Evolutionary conservation across 2,113 vertebrate species (phyloP).

Genomic region (Nothoprocta pentlandii): DNA sequence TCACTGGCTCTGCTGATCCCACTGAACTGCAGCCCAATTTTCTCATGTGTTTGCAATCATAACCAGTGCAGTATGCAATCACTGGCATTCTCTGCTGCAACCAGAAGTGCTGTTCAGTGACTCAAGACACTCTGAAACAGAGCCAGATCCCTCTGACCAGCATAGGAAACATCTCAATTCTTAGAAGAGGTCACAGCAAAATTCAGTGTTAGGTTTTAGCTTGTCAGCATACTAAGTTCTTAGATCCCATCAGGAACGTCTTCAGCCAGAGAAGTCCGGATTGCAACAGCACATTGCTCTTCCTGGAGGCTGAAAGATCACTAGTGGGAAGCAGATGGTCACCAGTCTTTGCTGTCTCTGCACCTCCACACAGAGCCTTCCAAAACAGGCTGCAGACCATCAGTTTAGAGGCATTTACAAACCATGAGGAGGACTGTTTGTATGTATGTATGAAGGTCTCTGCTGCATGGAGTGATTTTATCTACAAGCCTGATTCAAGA

Average conservation of each 20-base stretch:
- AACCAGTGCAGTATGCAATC: background rate
- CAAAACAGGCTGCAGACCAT: background rate
- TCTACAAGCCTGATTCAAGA: background rate
- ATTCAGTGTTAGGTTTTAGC: background rate
- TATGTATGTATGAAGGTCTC: background rate
- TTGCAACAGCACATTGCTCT: background rate
- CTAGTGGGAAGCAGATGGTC: background rate
- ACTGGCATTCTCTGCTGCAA: background rate
- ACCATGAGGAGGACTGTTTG: background rate
- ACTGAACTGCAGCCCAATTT: background rate
- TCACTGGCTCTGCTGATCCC: background rate
- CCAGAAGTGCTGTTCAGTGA: background rate
- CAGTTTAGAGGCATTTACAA: background rate
- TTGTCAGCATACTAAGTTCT: background rate
- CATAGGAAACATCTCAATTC: background rate
- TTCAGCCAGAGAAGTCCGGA: background rate
- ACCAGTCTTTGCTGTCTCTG: fast-evolving
- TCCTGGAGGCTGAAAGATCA: background rate
- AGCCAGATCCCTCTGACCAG: background rate
- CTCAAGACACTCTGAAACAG: background rate
- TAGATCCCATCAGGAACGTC: background rate
- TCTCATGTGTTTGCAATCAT: background rate
- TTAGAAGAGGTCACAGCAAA: background rate
- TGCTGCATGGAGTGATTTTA: background rate
- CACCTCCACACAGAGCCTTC: background rate